These are phyloP conservation scores for Cyphomyrmex costatus DNA, from an alignment of 1,140 invertebrate species.

Conservation along the genomic window DNA sequence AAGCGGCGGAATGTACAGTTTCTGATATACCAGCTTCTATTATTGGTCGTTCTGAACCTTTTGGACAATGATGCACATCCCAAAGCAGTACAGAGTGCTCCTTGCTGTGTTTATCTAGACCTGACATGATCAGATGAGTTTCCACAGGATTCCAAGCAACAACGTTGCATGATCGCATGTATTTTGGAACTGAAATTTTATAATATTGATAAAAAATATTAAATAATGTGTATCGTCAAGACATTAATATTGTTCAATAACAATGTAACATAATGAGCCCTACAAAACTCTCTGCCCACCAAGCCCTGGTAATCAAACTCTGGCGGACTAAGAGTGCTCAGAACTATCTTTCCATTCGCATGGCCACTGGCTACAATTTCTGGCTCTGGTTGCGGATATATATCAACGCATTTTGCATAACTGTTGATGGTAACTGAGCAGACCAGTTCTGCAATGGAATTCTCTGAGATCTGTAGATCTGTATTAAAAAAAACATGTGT, in stretches of 20 bases:
- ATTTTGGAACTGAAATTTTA: conserved; percentile 90
- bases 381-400: conserved; percentile 90
- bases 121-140: conserved; percentile 93
- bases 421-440: conserved; percentile 90
- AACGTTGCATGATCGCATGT: conserved; percentile 94
- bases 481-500: conserved; percentile 35
- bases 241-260: not conserved
- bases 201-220: not conserved
- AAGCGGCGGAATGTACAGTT: conserved; percentile 93
- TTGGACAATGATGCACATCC: conserved; percentile 90
- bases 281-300: conserved; percentile 93
- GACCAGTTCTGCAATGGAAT: conserved; percentile 89
- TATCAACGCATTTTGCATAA: conserved; percentile 93
- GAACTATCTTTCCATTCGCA: conserved; percentile 93
- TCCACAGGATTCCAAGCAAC: conserved; percentile 96
- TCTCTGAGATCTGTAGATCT: conserved; percentile 91
- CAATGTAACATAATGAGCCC: conserved; percentile 65
- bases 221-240: not conserved
- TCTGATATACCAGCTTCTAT: conserved; percentile 93
- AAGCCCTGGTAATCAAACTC: conserved; percentile 90
- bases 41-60: conserved; percentile 86
- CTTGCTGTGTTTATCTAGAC: conserved; percentile 94
- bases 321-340: conserved; percentile 93
- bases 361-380: conserved; percentile 95
- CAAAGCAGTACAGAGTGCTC: conserved; percentile 94